phyloP scores from a whole-genome alignment of 2,113 vertebrate genomes.

The Sakesphorus luctuosus region DNA sequence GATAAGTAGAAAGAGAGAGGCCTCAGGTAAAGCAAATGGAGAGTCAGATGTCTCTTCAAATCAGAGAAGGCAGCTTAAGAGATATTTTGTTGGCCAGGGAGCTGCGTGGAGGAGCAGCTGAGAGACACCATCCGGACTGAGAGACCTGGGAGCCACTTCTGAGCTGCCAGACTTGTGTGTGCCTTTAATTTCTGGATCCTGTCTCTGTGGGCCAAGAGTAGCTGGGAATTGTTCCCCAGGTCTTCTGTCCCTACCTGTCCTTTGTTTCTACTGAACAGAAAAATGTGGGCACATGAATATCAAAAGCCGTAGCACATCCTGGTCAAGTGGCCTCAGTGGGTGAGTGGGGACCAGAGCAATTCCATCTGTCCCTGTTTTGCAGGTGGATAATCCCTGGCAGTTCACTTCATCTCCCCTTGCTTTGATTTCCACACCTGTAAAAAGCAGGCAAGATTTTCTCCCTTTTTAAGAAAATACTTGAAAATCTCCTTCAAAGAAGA shows the following conservation, averaged over 20 bases:
- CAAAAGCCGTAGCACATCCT: background rate
- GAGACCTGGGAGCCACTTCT: background rate
- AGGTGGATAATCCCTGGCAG: background rate
- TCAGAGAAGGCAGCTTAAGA: background rate
- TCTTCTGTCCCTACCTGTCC: background rate
- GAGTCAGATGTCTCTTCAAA: slow-evolving; percentile 32
- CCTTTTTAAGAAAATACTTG: background rate
- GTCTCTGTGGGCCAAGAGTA: background rate
- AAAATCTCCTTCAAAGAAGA: background rate
- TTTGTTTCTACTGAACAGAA: background rate
- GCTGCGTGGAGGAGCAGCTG: background rate
- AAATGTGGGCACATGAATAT: background rate
- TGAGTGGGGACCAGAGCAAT: background rate
- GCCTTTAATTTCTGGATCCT: background rate
- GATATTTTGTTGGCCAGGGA: background rate
- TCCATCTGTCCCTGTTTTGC: background rate
- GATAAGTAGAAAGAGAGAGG: background rate
- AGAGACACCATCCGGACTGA: background rate
- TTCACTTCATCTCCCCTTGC: background rate
- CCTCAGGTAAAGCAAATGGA: slow-evolving; percentile 32
- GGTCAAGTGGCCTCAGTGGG: background rate
- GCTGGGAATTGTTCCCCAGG: fast-evolving
- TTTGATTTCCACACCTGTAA: background rate
- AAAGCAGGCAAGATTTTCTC: background rate
- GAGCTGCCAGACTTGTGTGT: background rate